These are phyloP conservation scores for Lochmaea capreae DNA, from an alignment of 2,888 invertebrate genomes.

Conservation along the genomic window DNA sequence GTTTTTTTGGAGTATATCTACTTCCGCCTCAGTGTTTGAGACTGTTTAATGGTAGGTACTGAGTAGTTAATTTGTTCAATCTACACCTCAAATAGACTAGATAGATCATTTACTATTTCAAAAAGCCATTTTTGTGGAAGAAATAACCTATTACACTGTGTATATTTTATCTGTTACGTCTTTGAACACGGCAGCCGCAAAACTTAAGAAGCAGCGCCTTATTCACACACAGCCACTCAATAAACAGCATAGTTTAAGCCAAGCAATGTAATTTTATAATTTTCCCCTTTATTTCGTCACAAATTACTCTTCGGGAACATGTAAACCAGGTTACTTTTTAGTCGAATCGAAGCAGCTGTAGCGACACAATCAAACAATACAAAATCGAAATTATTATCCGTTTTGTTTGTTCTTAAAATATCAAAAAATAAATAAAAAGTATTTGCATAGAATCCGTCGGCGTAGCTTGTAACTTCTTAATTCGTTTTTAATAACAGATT, in stretches of 20 bases:
- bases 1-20: too few relatives aligned
- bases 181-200: neutral
- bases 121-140: too few relatives aligned
- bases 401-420: conserved; percentile 5
- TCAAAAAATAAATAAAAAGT: neutral
- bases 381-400: neutral
- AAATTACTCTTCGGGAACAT: conserved; percentile 66
- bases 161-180: neutral
- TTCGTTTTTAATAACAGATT: conserved; percentile 53
- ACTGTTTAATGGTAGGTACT: too few relatives aligned
- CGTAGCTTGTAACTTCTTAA: conserved; percentile 45
- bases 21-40: too few relatives aligned
- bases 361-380: conserved; percentile 53
- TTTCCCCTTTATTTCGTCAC: conserved; percentile 68
- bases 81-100: too few relatives aligned
- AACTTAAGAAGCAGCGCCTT: conserved; percentile 18
- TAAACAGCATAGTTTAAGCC: conserved; percentile 65
- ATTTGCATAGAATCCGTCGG: conserved; percentile 30
- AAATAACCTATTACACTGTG: neutral
- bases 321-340: conserved; percentile 64
- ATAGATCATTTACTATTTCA: too few relatives aligned
- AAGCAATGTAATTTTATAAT: conserved; percentile 69
- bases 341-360: conserved; percentile 63
- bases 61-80: too few relatives aligned
- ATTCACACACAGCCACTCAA: conserved; percentile 56